Percentiles rank a stretch among this genome's conserved stretches.
Conservation (phyloP, 2,888 invertebrate genomes). For the Sicus ferrugineus region DNA sequence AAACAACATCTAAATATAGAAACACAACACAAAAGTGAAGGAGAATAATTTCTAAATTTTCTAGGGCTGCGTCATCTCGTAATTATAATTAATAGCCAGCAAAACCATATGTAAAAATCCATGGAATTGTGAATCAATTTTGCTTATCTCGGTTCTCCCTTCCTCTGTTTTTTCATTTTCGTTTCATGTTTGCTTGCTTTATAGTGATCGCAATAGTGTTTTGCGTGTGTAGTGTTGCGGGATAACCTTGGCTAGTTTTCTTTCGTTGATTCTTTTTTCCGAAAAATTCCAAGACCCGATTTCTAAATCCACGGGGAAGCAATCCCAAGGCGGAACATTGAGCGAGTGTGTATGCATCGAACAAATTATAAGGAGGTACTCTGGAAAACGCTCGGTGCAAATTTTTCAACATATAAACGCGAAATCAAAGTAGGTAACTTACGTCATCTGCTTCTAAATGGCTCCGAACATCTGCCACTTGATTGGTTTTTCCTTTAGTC, state of each 20-base stretch:
- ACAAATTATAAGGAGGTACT: constrained; percentile 23
- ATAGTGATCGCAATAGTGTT: constrained; percentile 15
- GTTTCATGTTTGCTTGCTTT: constrained; percentile 18
- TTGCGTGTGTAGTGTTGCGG: constrained; percentile 34
- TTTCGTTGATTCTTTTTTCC: constrained; percentile 6
- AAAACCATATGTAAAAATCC: constrained; percentile 26
- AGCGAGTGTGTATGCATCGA: constrained; percentile 31
- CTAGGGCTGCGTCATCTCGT: constrained; percentile 42
- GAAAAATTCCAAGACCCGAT: constrained; percentile 5
- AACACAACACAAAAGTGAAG: constrained; percentile 37
- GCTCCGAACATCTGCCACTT: constrained; percentile 38
- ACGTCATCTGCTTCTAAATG: constrained; percentile 38
- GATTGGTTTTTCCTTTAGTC: constrained; percentile 5
- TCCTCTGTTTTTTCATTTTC: constrained; percentile 3
- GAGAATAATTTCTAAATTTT: constrained; percentile 35
- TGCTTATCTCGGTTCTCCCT: constrained; percentile 26
- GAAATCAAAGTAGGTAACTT: constrained; percentile 35
- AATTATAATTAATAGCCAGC: constrained; percentile 42
- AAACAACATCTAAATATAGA: constrained; percentile 42
- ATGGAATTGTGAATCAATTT: constrained; percentile 37
- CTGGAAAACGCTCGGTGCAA: constrained; percentile 19
- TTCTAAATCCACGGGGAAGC: constrained; percentile 15
- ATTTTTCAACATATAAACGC: constrained; percentile 22
- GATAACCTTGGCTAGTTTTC: constrained; percentile 42
- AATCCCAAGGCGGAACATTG: background rate